A percentile compares a stretch with the other conserved stretches of the same genome.
Evolutionary conservation across 2,797 vertebrate species (phyloP).

Genomic region (Tapera naevia): DNA sequence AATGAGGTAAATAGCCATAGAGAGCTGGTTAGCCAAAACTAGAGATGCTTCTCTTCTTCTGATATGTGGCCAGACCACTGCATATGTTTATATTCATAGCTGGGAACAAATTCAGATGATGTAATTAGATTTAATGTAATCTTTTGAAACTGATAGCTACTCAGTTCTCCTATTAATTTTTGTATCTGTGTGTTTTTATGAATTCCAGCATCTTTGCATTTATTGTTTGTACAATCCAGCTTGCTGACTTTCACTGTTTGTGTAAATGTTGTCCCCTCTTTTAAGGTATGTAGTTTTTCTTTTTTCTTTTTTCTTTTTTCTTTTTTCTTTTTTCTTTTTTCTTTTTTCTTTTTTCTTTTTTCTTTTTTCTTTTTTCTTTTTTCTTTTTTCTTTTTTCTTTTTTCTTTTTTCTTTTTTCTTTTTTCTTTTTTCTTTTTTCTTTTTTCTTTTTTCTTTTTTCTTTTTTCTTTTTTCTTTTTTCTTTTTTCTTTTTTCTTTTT

Average conservation of each 20-base stretch:
- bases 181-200: background rate
- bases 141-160: conserved; percentile 5
- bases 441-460: too few relatives aligned
- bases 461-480: too few relatives aligned
- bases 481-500: too few relatives aligned
- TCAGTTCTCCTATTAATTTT: background rate
- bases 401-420: too few relatives aligned
- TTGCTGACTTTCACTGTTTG: background rate
- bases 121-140: conserved; percentile 52
- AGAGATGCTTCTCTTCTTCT: conserved; percentile 55
- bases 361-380: too few relatives aligned
- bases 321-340: too few relatives aligned
- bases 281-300: too few relatives aligned
- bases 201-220: background rate
- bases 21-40: conserved; percentile 5
- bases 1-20: background rate
- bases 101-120: conserved; percentile 63
- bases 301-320: too few relatives aligned
- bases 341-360: too few relatives aligned
- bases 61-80: conserved; percentile 51
- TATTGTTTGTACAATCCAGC: background rate
- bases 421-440: too few relatives aligned
- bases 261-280: background rate
- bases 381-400: too few relatives aligned
- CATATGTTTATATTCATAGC: conserved; percentile 43